Percentiles rank a stretch among this genome's conserved stretches.
Evolutionary conservation across 2,888 invertebrate species (phyloP).

Genomic region (Hymenopus coronatus): DNA sequence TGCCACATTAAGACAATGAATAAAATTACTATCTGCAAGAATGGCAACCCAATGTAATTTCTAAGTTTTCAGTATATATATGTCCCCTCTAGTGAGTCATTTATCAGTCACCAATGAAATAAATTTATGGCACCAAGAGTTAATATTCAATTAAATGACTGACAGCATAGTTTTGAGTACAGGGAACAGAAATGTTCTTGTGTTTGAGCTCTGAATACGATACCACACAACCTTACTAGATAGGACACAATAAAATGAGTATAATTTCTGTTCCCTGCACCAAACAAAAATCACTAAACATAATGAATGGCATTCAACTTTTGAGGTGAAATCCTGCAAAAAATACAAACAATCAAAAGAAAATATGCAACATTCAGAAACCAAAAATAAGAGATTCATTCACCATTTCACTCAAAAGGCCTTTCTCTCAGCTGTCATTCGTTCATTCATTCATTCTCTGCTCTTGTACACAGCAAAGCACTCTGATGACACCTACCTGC

Average conservation of each 20-base stretch:
- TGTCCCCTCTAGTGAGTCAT: neutral
- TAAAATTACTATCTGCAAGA: neutral
- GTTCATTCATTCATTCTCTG: neutral
- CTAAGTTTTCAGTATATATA: neutral
- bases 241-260: too few relatives aligned
- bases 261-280: neutral
- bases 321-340: neutral
- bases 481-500: conserved; percentile 56
- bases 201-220: too few relatives aligned
- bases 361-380: neutral
- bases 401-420: neutral
- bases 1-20: neutral
- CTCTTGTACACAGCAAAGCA: neutral
- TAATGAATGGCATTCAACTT: too few relatives aligned
- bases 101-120: neutral
- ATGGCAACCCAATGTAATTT: neutral
- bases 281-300: neutral
- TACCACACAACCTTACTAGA: too few relatives aligned
- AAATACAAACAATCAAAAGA: neutral
- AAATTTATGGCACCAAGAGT: neutral
- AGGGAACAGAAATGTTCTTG: neutral
- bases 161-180: neutral
- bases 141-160: neutral
- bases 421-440: neutral
- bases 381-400: too few relatives aligned